Percentiles rank a stretch among this genome's conserved stretches.
Evolutionary conservation across 2,888 invertebrate genomes (phyloP).

Genomic region (Steinernema hermaphroditum): DNA sequence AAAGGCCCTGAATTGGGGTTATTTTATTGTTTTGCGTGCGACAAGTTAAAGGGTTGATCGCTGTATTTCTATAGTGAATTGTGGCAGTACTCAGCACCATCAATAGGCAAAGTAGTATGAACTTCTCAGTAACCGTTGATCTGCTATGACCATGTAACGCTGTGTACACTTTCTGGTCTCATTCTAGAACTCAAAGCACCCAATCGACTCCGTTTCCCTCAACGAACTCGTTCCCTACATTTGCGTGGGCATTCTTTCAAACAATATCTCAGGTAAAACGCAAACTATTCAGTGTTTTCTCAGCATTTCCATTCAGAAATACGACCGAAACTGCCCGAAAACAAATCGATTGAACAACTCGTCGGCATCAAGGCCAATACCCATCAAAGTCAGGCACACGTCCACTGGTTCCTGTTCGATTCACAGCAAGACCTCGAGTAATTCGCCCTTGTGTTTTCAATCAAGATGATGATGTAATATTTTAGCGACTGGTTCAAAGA

Average conservation of each 20-base stretch:
- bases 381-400: slow-evolving; percentile 52
- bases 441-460: slow-evolving; percentile 31
- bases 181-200: slow-evolving; percentile 59
- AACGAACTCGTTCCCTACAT: slow-evolving; percentile 65
- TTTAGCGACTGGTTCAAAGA: slow-evolving; percentile 25
- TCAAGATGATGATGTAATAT: neutral
- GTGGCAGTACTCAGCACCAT: too few species aligned
- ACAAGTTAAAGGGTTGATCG: too few species aligned
- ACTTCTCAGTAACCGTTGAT: too few species aligned
- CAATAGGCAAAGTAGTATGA: too few species aligned
- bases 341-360: slow-evolving; percentile 61
- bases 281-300: neutral
- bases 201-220: slow-evolving; percentile 56
- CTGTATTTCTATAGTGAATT: too few species aligned
- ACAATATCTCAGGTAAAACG: neutral
- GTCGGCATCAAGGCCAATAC: slow-evolving; percentile 65
- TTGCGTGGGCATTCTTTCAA: slow-evolving; percentile 56
- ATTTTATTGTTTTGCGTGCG: too few species aligned
- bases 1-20: too few species aligned
- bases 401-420: slow-evolving; percentile 64
- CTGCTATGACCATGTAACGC: too few species aligned
- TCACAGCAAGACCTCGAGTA: slow-evolving; percentile 61
- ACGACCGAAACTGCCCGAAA: slow-evolving; percentile 57
- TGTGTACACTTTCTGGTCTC: too few species aligned
- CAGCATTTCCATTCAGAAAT: slow-evolving; percentile 55